phyloP scores from a whole-genome alignment of 1,140 invertebrate species.

The Sminthurinus signatus region DNA sequence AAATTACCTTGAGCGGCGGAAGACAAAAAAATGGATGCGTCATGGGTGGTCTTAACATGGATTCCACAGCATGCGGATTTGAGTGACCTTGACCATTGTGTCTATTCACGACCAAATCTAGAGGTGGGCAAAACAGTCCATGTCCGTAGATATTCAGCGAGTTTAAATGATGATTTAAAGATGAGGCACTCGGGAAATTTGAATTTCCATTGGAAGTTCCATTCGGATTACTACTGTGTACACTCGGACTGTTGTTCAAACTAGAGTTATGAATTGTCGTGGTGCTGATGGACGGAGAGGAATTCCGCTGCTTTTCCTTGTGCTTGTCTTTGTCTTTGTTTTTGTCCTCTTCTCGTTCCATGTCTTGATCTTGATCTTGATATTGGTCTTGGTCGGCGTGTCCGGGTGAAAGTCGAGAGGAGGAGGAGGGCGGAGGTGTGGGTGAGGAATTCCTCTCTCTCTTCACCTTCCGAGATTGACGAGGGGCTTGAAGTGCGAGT shows the following conservation, averaged over 20 bases:
- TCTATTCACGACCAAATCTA: slow-evolving; percentile 5
- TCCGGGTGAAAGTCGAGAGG: not conserved
- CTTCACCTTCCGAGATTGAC: no score
- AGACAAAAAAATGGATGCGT: slow-evolving; percentile 28
- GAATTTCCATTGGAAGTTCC: not conserved
- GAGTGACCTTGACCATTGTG: not conserved
- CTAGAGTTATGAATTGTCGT: no score
- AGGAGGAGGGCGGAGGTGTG: slow-evolving; percentile 6
- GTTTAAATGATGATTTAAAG: slow-evolving; percentile 6
- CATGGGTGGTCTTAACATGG: slow-evolving; percentile 16
- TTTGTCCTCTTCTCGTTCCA: no score
- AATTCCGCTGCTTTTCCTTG: not conserved
- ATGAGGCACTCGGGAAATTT: slow-evolving; percentile 13
- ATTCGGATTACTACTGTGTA: not conserved
- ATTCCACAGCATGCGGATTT: not conserved
- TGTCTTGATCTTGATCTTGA: no score
- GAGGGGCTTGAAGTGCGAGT: not conserved
- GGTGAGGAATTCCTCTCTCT: not conserved
- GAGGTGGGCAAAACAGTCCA: slow-evolving; percentile 8
- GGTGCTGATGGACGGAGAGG: slow-evolving; percentile 8
- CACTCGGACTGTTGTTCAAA: no score
- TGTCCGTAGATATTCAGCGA: slow-evolving; percentile 3
- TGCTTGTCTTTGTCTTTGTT: not conserved
- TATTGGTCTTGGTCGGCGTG: no score
- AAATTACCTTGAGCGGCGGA: slow-evolving; percentile 38